These are phyloP conservation scores for Zaprionus lineosus DNA, from an alignment of 2,888 invertebrate genomes.

Conservation along the genomic window DNA sequence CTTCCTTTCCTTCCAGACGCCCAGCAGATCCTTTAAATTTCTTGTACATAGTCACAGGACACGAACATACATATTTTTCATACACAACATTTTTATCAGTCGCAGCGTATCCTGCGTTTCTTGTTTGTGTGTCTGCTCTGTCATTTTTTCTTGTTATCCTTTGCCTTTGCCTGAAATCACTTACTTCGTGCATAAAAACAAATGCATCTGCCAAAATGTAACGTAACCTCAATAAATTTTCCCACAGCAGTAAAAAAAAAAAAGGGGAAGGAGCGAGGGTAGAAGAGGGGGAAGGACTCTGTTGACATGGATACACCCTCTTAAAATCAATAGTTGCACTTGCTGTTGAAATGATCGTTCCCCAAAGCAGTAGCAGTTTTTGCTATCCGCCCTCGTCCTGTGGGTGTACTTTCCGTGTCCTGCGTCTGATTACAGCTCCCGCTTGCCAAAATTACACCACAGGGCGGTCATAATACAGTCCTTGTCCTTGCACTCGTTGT, in stretches of 20 bases:
- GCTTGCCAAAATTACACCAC: conserved; percentile 22
- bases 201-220: conserved; percentile 43
- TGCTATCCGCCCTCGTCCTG: neutral
- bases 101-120: neutral
- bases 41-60: too few species aligned
- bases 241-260: neutral
- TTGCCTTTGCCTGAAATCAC: conserved; percentile 16
- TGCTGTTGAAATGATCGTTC: neutral
- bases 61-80: too few species aligned
- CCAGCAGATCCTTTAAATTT: too few species aligned
- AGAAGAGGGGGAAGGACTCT: neutral
- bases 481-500: conserved; percentile 20
- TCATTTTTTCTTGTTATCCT: conserved; percentile 7
- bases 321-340: conserved; percentile 67
- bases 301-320: conserved; percentile 28
- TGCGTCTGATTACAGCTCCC: too few species aligned
- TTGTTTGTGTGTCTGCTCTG: neutral
- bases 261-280: neutral
- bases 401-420: too few species aligned
- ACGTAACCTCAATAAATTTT: conserved; percentile 41
- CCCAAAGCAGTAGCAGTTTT: conserved; percentile 1
- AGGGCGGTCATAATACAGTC: conserved; percentile 23
- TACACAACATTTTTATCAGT: neutral
- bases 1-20: too few species aligned
- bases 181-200: conserved; percentile 22